Base-by-base conservation (phyloP, 2,888 invertebrate species). In the Rhagium mordax region DNA sequence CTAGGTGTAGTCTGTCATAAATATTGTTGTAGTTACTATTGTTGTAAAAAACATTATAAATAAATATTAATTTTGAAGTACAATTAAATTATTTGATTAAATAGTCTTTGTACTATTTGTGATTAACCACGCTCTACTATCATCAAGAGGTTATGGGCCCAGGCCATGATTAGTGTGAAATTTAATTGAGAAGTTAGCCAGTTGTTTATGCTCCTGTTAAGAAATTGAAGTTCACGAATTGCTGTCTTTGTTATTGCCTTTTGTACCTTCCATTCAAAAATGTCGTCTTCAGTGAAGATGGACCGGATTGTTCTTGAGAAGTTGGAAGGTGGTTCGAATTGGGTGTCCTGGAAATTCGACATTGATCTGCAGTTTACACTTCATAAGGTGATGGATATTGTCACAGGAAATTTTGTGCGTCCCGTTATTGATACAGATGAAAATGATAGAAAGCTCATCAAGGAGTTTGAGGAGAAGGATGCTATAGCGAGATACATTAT, bases 291-390 rank as follows among this genome's bases (percentile, higher is more conserved):
- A 18, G 5, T 53, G 20, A 53, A 53, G 16, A 18, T 24, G 24
- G 21, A 55, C 55, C 8, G 55, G 13, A 55, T 55, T 10, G 3
- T 55, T 8, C 13, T 41, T 24, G 66, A 66, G 8, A 41, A 55
- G 55, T 33, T 66, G 21, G 55, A 66, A 47, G 33, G 55, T n/a
- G 33, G 24, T 18, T 20, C 55, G 4, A 66, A 55, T 33, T 55
- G 55, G 66, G 15, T 66, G 10, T 33, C 41, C 15, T 66, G 66
- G 66, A 66, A 66, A 55, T 55, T 66, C n/a, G 20, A 66, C 20
- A 41, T 66, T 20, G 41, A 16, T 7, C 53, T 66, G 13, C 33
- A 55, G 41, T 41, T 66, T 10, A 20, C 55, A 3, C 55, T 55
- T 55, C 55, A 55, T 55, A 51, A 51, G 41, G 55, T 41, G 55